Evolutionary conservation across 2,888 invertebrate species (phyloP).

Genomic region (Epicampocera succincta): DNA sequence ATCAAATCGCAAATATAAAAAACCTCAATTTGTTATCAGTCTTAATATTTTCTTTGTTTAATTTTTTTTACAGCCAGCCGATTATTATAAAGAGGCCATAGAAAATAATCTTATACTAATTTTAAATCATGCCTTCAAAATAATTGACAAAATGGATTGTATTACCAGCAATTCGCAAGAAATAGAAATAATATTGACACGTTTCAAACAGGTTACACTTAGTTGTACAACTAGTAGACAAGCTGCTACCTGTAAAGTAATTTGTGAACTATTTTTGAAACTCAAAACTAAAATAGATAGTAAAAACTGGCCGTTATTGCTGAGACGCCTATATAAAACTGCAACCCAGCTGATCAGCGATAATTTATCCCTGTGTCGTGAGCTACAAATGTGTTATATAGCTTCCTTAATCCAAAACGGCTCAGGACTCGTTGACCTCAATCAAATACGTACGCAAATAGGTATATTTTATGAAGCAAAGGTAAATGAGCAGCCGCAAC

Average conservation of each 20-base stretch:
- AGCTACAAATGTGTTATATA: conserved; percentile 73
- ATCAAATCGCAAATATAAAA: too few relatives aligned
- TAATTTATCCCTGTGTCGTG: conserved; percentile 67
- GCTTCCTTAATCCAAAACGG: conserved; percentile 59
- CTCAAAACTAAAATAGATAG: conserved; percentile 71
- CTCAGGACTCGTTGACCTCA: conserved; percentile 40
- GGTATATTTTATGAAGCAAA: conserved; percentile 70
- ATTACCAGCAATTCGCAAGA: conserved; percentile 68
- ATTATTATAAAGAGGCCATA: conserved; percentile 51
- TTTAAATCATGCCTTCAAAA: conserved; percentile 73
- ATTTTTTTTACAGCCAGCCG: conserved; percentile 23
- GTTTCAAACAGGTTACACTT: conserved; percentile 64
- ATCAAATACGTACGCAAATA: conserved; percentile 71
- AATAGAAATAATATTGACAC: conserved; percentile 60
- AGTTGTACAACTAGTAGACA: conserved; percentile 67
- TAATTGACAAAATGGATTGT: conserved; percentile 75
- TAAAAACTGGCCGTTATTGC: conserved; percentile 69
- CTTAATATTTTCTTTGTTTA: conserved; percentile 2
- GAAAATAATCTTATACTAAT: conserved; percentile 65
- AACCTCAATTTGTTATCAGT: background rate
- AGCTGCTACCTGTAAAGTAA: conserved; percentile 67
- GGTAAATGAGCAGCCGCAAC: background rate
- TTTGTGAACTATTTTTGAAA: conserved; percentile 71
- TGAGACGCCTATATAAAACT: conserved; percentile 75
- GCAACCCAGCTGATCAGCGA: conserved; percentile 45